These are phyloP conservation scores for Oligia latruncula DNA, from an alignment of 2,888 invertebrate species.

Conservation along the genomic window DNA sequence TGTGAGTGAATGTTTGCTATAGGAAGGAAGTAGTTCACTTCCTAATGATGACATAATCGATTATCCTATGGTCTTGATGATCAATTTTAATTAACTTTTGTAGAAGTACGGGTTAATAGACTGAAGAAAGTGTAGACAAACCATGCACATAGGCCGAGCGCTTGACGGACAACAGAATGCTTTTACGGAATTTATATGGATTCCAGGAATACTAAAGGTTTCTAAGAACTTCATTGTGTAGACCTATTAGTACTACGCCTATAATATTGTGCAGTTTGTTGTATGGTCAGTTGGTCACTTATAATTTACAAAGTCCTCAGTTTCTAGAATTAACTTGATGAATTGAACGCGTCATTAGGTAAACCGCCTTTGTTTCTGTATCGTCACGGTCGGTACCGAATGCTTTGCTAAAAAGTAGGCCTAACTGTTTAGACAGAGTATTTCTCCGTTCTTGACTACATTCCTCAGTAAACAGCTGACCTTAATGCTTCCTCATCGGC, in stretches of 20 bases:
- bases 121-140: constrained; percentile 22
- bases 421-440: constrained; percentile 81
- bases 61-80: constrained; percentile 51
- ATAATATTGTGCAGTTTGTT: neutral
- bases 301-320: neutral
- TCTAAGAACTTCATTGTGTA: constrained; percentile 28
- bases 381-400: constrained; percentile 75
- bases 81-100: constrained; percentile 43
- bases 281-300: no score
- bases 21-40: constrained; percentile 46
- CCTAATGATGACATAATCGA: constrained; percentile 58
- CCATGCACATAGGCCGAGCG: constrained; percentile 8
- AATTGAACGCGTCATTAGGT: constrained; percentile 67
- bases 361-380: constrained; percentile 66
- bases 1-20: constrained; percentile 45
- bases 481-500: constrained; percentile 74
- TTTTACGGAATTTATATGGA: constrained; percentile 54
- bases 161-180: constrained; percentile 25
- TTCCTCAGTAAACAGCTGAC: constrained; percentile 76
- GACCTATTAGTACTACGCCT: neutral
- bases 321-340: constrained; percentile 25
- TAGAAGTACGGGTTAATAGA: constrained; percentile 29
- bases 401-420: constrained; percentile 81
- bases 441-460: constrained; percentile 78
- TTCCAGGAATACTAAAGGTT: constrained; percentile 49